phyloP scores from a whole-genome alignment of 2,113 vertebrate species.

The Calyptommatus sinebrachiatus region DNA sequence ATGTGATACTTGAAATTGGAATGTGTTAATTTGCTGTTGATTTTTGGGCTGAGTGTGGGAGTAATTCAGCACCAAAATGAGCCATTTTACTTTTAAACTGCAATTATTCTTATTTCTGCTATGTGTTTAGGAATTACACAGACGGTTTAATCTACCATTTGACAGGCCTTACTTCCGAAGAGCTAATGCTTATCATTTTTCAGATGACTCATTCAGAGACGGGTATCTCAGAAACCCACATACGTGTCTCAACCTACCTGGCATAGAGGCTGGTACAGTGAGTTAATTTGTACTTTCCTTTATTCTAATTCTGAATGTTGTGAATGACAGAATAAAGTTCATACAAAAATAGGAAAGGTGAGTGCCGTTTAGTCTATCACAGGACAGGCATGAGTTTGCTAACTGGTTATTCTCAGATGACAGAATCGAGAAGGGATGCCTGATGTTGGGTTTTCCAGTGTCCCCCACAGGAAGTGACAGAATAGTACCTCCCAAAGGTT shows the following conservation, averaged over 20 bases:
- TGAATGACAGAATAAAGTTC: neutral
- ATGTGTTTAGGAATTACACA: conserved; percentile 82
- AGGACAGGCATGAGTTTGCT: neutral
- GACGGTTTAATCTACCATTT: conserved; percentile 76
- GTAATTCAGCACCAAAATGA: neutral
- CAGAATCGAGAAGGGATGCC: no score
- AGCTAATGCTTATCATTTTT: conserved; percentile 87
- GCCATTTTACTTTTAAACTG: neutral
- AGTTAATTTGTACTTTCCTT: conserved; percentile 38
- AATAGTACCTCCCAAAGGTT: no score
- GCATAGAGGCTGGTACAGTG: conserved; percentile 80
- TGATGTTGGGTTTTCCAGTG: no score
- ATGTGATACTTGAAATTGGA: neutral
- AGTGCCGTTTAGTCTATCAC: neutral
- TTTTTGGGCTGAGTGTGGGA: neutral
- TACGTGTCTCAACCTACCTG: conserved; percentile 76
- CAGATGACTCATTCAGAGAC: conserved; percentile 86
- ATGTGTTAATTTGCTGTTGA: neutral
- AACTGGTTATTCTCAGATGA: no score
- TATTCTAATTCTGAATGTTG: neutral
- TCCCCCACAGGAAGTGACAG: no score
- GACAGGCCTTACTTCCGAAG: conserved; percentile 89
- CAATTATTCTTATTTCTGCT: conserved; percentile 27
- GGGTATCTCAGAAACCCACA: conserved; percentile 91
- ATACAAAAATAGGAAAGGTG: neutral